These are phyloP conservation scores for Festucalex cinctus DNA, from an alignment of 2,113 vertebrate species.

Conservation along the genomic window DNA sequence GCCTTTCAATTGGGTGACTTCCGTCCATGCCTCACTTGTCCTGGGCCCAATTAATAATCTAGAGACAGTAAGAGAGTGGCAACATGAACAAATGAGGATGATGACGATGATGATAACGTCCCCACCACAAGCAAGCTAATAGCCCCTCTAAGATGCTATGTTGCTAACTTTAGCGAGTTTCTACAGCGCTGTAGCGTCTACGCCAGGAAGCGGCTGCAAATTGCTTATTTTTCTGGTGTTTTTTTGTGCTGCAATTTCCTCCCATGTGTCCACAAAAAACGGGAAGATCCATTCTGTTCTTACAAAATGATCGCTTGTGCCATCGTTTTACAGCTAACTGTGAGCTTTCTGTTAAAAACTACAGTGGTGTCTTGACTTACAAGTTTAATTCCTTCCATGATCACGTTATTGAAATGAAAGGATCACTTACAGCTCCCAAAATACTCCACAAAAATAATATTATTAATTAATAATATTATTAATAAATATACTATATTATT, in stretches of 20 bases:
- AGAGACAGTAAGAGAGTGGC: conserved; percentile 56
- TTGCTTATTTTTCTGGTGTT: not conserved
- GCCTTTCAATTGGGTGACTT: conserved; percentile 6
- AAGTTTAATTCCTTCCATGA: too few relatives aligned
- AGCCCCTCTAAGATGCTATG: not conserved
- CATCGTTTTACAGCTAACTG: not conserved
- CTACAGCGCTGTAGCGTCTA: not conserved
- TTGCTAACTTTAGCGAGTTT: not conserved
- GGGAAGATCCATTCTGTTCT: not conserved
- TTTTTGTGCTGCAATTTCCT: not conserved
- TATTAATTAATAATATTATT: too few relatives aligned
- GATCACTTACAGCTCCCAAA: too few relatives aligned
- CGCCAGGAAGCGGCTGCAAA: conserved; percentile 1
- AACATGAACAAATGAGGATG: not conserved
- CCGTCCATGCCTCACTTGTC: conserved; percentile 56
- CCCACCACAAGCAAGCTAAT: conserved; percentile 6
- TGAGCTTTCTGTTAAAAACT: too few relatives aligned
- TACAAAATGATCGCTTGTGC: not conserved
- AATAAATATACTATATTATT: too few relatives aligned
- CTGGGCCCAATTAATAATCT: conserved; percentile 70
- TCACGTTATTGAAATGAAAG: too few relatives aligned
- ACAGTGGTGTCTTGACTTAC: too few relatives aligned
- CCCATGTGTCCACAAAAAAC: not conserved
- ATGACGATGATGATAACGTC: not conserved
- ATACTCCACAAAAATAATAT: too few relatives aligned